Evolutionary conservation across 1,140 invertebrate genomes (phyloP).

Genomic region (Samia ricini): DNA sequence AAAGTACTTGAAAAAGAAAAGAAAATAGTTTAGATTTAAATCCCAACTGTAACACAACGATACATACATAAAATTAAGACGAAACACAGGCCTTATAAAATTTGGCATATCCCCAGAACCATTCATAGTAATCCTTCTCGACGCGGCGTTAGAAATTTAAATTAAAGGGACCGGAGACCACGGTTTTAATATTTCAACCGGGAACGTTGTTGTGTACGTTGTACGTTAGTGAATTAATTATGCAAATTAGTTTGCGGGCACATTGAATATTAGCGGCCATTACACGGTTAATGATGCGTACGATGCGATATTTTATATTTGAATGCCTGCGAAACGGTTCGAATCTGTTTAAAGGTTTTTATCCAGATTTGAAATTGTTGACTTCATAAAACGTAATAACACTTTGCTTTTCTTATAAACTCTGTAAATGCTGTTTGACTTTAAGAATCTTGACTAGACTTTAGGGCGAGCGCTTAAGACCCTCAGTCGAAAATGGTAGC

Average conservation of each 20-base stretch:
- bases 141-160: conserved; percentile 53
- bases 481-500: too few relatives aligned
- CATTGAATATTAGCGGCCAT: conserved; percentile 44
- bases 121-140: conserved; percentile 32
- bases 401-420: too few relatives aligned
- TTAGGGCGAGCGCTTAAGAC: too few relatives aligned
- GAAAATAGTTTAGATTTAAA: background rate
- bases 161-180: conserved; percentile 46
- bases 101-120: background rate
- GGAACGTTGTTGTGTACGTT: conserved; percentile 6
- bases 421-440: too few relatives aligned
- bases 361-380: background rate
- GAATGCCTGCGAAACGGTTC: conserved; percentile 4
- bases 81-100: conserved; percentile 5
- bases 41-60: background rate
- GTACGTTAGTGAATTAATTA: conserved; percentile 56
- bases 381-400: background rate
- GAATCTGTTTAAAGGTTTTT: background rate
- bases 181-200: conserved; percentile 54
- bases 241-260: conserved; percentile 55
- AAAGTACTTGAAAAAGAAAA: background rate
- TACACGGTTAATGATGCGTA: conserved; percentile 34
- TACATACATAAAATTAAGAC: background rate
- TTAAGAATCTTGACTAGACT: too few relatives aligned
- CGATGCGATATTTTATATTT: conserved; percentile 9